phyloP scores from a whole-genome alignment of 2,888 invertebrate genomes.

The Sthenelais limicola region DNA sequence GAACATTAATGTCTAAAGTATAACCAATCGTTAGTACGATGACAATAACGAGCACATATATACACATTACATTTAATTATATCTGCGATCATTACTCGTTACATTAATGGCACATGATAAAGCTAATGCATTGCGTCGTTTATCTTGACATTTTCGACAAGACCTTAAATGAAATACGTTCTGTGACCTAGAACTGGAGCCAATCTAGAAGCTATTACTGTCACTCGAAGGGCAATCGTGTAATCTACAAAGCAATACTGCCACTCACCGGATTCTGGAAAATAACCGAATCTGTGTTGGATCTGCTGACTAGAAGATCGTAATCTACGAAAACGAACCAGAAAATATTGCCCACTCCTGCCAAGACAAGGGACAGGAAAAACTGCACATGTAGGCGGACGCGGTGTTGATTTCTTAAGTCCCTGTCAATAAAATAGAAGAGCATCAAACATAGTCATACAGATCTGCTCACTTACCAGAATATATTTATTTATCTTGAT shows the following conservation, averaged over 20 bases:
- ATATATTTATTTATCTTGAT: too few relatives aligned
- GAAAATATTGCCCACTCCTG: conserved; percentile 44
- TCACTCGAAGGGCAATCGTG: neutral
- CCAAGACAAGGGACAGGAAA: conserved; percentile 46
- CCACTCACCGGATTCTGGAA: conserved; percentile 48
- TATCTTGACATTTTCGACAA: too few relatives aligned
- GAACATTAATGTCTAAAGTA: neutral
- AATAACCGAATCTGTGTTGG: conserved; percentile 39
- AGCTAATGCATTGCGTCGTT: too few relatives aligned
- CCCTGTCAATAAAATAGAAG: conserved; percentile 38
- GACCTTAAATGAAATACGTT: too few relatives aligned
- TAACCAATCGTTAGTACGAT: too few relatives aligned
- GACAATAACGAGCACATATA: too few relatives aligned
- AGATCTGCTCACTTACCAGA: too few relatives aligned
- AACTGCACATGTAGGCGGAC: conserved; percentile 49
- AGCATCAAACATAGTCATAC: too few relatives aligned
- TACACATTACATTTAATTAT: too few relatives aligned
- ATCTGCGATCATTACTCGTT: too few relatives aligned
- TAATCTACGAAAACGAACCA: conserved; percentile 50
- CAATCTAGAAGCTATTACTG: neutral
- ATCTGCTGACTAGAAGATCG: conserved; percentile 39
- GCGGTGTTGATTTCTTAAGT: conserved; percentile 48
- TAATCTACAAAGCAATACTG: neutral
- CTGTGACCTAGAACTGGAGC: too few relatives aligned
- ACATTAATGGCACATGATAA: too few relatives aligned